Conservation (phyloP, 2,113 vertebrate genomes). For the Bubalus kerabau region DNA sequence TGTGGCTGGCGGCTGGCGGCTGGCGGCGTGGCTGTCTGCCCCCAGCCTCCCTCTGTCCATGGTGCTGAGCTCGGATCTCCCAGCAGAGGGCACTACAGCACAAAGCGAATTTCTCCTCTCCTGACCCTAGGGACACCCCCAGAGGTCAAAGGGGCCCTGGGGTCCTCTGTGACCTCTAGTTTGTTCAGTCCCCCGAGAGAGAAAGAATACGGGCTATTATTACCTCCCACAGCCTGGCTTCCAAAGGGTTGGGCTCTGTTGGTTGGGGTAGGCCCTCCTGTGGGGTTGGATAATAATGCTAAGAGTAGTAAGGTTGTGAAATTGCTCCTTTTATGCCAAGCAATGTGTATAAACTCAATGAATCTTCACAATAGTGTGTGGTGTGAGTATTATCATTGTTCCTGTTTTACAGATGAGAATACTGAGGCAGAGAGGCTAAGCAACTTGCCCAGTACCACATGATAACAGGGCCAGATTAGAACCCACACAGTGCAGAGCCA, state of each 20-base stretch:
- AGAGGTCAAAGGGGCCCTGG: conserved; percentile 2
- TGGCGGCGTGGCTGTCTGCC: rapidly evolving
- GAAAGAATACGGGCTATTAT: rapidly evolving
- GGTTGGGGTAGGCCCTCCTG: background rate
- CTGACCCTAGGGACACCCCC: background rate
- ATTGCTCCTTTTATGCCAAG: background rate
- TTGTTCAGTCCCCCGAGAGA: background rate
- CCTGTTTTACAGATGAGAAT: background rate
- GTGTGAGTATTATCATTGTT: background rate
- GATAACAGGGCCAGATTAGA: background rate
- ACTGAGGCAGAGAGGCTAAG: background rate
- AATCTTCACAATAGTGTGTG: background rate
- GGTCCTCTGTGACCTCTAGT: background rate
- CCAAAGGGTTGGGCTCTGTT: background rate
- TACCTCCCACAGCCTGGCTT: background rate
- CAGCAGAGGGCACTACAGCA: conserved; percentile 61
- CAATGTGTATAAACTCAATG: background rate
- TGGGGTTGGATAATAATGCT: background rate
- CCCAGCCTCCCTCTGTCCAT: background rate
- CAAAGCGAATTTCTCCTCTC: conserved; percentile 32
- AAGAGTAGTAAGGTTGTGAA: background rate
- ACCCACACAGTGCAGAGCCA: background rate
- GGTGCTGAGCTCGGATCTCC: conserved; percentile 2
- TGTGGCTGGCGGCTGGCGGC: rapidly evolving
- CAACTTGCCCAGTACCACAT: background rate